Base-by-base conservation (phyloP, 2,888 invertebrate genomes). In the Noctua janthe region DNA sequence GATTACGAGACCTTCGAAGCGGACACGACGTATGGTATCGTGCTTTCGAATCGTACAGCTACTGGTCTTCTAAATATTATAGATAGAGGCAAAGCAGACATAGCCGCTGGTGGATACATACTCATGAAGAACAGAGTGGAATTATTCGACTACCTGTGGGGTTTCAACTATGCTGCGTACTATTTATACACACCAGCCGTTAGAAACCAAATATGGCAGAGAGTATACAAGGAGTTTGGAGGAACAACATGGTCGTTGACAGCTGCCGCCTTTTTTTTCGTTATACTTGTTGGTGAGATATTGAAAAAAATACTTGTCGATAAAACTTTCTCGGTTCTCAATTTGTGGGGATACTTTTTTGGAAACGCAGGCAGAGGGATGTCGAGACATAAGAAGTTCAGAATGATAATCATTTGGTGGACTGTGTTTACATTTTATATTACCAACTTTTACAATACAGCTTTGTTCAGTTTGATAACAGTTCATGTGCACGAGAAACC, bases 391-490 rank as follows among this genome's bases (percentile, higher is more conserved):
- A 91, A 89, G 70, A 90, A 89, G 59, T 88, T 94, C 54, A 91
- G 92, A 86, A 77, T 84, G 0, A 82, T 95, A 15, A 88, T 94
- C 47, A 75, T 94, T 47, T 89, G 88, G 75, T 96, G 96, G 96
- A 90, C 94, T 82, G 93, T 93, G 92, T 96, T 94, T 59, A 92
- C 95, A 64, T 96, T 94, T 83, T 95, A 93, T 71, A 92, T 95
- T 20, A 87, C 84, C 6, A 94, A 89, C 81, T 95, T 96, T 85
- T 96, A 95, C 79, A 94, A 92, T 71, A 94, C 95, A 10, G 92
- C 93, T 23, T 85, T 95, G 47, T 93, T 92, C 78, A 94, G 94
- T 85, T 91, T 95, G 66, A 87, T 94, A 56, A 92, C 94, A n/a
- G 88, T 91, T 23, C 91, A 92, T 29, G 90, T 90, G 10, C 91